Conservation (phyloP, 2,797 vertebrate genomes). For the Limnodromus scolopaceus region DNA sequence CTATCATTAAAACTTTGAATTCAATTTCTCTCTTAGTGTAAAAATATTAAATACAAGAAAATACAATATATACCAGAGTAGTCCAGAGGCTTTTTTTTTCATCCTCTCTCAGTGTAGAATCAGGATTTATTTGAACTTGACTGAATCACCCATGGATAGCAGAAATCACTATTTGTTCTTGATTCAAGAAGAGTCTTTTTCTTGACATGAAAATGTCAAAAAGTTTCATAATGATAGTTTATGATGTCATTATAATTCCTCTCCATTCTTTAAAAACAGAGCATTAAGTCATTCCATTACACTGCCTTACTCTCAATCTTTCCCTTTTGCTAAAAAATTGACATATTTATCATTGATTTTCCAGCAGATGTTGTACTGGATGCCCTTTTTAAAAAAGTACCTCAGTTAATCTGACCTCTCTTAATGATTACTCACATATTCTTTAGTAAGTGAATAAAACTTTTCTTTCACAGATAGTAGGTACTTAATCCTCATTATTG, state of each 20-base stretch:
- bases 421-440: conserved; percentile 73
- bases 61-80: not conserved
- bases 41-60: conserved; percentile 24
- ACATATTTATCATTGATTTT: conserved; percentile 71
- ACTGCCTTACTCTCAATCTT: conserved; percentile 45
- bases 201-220: conserved; percentile 66
- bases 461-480: conserved; percentile 72
- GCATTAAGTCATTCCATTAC: conserved; percentile 59
- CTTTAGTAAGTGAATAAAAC: conserved; percentile 76
- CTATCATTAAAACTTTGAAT: not conserved
- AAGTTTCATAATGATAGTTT: conserved; percentile 64
- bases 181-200: conserved; percentile 49
- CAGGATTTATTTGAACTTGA: conserved; percentile 65
- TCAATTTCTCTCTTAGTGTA: not conserved
- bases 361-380: conserved; percentile 58
- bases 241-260: conserved; percentile 60
- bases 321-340: conserved; percentile 47
- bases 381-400: conserved; percentile 49
- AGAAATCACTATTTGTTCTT: conserved; percentile 56
- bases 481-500: conserved; percentile 78
- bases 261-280: conserved; percentile 55
- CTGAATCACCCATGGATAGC: conserved; percentile 36
- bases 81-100: conserved; percentile 22
- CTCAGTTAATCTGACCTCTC: conserved; percentile 66
- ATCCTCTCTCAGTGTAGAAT: conserved; percentile 13